Evolutionary conservation across 2,888 invertebrate species (phyloP).

Genomic region (Smittia sp.): DNA sequence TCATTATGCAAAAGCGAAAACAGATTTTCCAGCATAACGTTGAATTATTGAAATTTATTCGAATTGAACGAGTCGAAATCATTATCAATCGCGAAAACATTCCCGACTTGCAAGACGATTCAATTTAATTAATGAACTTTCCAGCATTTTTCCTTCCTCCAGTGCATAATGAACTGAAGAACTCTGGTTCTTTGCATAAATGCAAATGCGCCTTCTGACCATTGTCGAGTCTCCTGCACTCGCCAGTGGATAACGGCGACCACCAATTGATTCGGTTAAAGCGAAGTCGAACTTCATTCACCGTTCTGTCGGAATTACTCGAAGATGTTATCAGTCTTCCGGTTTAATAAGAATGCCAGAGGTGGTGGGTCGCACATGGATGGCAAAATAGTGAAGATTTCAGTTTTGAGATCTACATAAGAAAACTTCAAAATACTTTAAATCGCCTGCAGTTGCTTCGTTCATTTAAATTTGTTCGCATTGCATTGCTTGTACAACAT

Average conservation of each 20-base stretch:
- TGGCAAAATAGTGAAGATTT: too few species aligned
- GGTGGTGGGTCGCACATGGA: too few species aligned
- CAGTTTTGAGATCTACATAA: too few species aligned
- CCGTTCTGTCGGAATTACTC: too few species aligned
- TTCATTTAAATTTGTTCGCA: too few species aligned
- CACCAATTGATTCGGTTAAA: not conserved
- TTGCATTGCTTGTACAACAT: too few species aligned
- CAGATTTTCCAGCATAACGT: not conserved
- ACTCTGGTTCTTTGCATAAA: not conserved
- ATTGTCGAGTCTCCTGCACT: not conserved
- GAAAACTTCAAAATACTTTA: too few species aligned
- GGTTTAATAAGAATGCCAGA: too few species aligned
- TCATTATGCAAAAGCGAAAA: not conserved
- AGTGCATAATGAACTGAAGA: not conserved
- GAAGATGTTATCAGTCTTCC: too few species aligned
- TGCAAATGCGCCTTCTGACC: conserved; percentile 1
- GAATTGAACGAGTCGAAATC: conserved; percentile 12
- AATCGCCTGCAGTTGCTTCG: too few species aligned
- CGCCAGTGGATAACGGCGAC: not conserved
- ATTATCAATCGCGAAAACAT: not conserved
- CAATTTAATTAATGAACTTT: conserved; percentile 12
- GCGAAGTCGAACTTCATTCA: too few species aligned
- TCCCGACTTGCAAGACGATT: not conserved
- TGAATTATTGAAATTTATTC: conserved; percentile 12
- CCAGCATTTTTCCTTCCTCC: not conserved